A percentile compares a stretch with the other conserved stretches of the same genome.
These are phyloP conservation scores for Eupithecia centaureata DNA, from an alignment of 2,888 invertebrate species.

Conservation along the genomic window DNA sequence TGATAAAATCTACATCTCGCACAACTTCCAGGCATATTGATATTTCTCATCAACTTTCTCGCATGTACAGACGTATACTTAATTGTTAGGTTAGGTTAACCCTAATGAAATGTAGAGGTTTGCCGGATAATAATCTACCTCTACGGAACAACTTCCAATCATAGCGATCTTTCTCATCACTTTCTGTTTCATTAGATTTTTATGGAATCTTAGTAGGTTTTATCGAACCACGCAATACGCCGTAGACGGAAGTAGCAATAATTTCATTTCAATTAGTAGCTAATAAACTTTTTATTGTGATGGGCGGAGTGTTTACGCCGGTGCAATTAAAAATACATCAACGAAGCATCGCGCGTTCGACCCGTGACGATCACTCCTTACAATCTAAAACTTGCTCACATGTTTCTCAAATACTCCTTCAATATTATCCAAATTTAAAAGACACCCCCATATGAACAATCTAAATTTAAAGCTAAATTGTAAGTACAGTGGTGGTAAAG, in stretches of 20 bases:
- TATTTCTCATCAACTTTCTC: neutral
- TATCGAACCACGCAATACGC: slow-evolving; percentile 1
- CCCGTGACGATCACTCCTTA: slow-evolving; percentile 74
- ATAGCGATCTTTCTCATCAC: no score
- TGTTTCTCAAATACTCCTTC: slow-evolving; percentile 57
- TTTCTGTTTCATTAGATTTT: no score
- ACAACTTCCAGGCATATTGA: neutral
- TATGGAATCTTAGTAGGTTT: neutral
- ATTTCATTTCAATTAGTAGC: slow-evolving; percentile 23
- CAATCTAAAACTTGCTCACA: slow-evolving; percentile 64
- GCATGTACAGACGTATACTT: neutral
- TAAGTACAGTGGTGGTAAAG: slow-evolving; percentile 35
- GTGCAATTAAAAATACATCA: slow-evolving; percentile 74
- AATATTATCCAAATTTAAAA: slow-evolving; percentile 40
- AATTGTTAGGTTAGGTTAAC: no score
- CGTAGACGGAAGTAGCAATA: slow-evolving; percentile 19
- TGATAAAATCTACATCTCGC: neutral
- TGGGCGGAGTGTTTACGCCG: slow-evolving; percentile 69
- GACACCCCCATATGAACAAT: slow-evolving; percentile 38
- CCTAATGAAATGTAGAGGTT: no score
- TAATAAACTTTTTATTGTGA: slow-evolving; percentile 24
- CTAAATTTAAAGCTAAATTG: slow-evolving; percentile 18
- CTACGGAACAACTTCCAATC: no score
- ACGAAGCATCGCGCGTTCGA: slow-evolving; percentile 59
- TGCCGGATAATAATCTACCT: no score